Percentiles rank a stretch among this genome's conserved stretches.
Conservation (phyloP, 1,140 invertebrate species). For the Trinorchestia longiramus region DNA sequence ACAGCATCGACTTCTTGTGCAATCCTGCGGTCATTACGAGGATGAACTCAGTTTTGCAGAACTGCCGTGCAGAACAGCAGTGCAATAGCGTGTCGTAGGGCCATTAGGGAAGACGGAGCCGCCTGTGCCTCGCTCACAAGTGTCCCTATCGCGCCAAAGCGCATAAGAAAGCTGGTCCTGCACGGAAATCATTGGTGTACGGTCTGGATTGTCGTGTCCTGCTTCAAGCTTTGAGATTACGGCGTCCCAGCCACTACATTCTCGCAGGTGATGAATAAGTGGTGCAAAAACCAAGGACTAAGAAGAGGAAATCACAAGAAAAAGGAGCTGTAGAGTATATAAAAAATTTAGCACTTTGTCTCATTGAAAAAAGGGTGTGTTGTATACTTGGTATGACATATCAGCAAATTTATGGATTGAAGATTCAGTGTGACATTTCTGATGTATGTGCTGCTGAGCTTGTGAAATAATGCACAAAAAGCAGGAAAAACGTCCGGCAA, state of each 20-base stretch:
- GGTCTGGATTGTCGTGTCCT: slow-evolving; percentile 12
- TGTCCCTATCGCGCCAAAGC: slow-evolving; percentile 33
- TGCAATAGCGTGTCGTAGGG: background rate
- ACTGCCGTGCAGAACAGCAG: background rate
- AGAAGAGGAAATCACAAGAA: too few species aligned
- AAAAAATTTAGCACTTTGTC: too few species aligned
- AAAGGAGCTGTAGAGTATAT: too few species aligned
- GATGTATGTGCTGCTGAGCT: too few species aligned
- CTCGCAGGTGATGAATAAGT: background rate
- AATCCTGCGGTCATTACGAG: background rate
- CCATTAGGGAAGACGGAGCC: background rate
- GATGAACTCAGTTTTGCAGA: background rate
- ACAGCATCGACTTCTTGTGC: background rate
- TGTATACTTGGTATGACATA: too few species aligned
- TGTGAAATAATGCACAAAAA: too few species aligned
- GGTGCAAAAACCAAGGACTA: too few species aligned
- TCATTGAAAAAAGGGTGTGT: too few species aligned
- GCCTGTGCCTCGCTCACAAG: background rate
- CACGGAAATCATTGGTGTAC: slow-evolving; percentile 9
- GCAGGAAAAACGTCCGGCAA: too few species aligned
- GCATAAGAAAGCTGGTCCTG: background rate
- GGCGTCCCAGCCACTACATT: background rate
- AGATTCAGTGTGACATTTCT: too few species aligned
- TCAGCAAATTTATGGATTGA: too few species aligned
- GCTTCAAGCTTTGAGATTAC: background rate